These are phyloP conservation scores for Cyprinodon brontotheroides DNA, from an alignment of 2,113 vertebrate species.

Conservation along the genomic window DNA sequence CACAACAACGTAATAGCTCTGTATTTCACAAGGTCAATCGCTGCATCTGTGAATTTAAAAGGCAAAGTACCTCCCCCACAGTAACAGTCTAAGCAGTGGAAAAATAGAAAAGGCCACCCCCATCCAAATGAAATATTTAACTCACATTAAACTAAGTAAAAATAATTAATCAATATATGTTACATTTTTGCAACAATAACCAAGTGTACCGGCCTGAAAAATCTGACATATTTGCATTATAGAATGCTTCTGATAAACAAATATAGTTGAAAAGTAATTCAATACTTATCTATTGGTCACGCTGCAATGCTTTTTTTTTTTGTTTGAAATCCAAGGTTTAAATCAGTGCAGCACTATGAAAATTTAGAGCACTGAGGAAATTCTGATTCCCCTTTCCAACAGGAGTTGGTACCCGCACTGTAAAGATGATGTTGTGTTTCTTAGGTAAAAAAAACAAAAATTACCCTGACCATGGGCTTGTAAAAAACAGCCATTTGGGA, in stretches of 20 bases:
- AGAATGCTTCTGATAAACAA: conserved; percentile 7
- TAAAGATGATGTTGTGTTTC: too few species aligned
- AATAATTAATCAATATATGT: background rate
- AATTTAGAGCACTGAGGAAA: too few species aligned
- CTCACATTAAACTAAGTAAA: background rate
- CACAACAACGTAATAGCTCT: background rate
- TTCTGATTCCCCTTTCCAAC: background rate
- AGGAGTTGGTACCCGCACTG: too few species aligned
- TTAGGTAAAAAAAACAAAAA: too few species aligned
- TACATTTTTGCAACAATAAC: background rate
- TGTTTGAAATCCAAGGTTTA: too few species aligned
- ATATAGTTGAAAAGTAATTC: background rate
- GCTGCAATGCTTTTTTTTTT: too few species aligned
- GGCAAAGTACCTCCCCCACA: background rate
- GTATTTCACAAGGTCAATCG: background rate
- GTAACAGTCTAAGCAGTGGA: background rate
- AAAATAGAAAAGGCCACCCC: background rate
- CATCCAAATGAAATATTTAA: background rate
- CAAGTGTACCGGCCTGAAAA: background rate
- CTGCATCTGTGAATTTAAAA: background rate
- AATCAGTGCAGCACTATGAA: too few species aligned
- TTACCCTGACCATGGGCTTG: too few species aligned
- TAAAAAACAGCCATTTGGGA: too few species aligned
- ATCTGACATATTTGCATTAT: conserved; percentile 7
- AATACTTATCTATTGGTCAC: too few species aligned